Base-by-base conservation (phyloP, 2,113 vertebrate genomes). In the Garra rufa region DNA sequence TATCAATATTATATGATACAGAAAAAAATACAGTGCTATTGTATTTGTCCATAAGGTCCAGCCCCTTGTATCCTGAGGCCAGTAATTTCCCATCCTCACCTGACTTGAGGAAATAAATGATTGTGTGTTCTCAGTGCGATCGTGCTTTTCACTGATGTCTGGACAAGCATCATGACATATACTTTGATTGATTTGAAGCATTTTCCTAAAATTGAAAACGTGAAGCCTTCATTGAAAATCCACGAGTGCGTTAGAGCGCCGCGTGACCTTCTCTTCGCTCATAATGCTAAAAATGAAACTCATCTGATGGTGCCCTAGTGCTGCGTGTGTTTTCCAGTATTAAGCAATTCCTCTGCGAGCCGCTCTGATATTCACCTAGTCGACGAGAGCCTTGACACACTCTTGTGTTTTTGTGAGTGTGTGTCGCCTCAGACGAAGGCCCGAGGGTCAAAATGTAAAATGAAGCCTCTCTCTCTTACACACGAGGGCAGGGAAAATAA, bases 381-480 rank as follows among this genome's bases (percentile, higher is more conserved):
- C 43, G 26, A 11, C n/a, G 26, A 79, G 69, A 65, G 41, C 15
- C 9, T 21, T 19, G 28, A 2, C 52, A 57, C 50, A 55, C 8
- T 1, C 8, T 17, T 19, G 63, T 46, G 41, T 73, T 4, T 73
- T 6, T 14, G 26, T 6, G 26, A 1, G 44, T 15, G 82, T 84
- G 76, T 46, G 83, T 74, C 75, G 69, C 43, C 55, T 41, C 74
- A 71, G 43, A n/a, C 9, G 24, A 67, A 71, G 21, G 78, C 76
- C 43, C 44, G 6, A 2, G 52, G 76, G 85, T 83, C 70, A n/a
- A 79, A 46, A 46, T 71, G 52, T 70, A 76, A 83, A 81, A 70
- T 83, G 70, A 83, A 81, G 55, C 86, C 76, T 38, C 44, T 46
- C 44, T 43, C 69, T 14, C 55, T 48, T 34, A 44, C 41, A 30